These are phyloP conservation scores for Puffinus mauretanicus DNA, from an alignment of 2,113 vertebrate genomes.

Conservation along the genomic window DNA sequence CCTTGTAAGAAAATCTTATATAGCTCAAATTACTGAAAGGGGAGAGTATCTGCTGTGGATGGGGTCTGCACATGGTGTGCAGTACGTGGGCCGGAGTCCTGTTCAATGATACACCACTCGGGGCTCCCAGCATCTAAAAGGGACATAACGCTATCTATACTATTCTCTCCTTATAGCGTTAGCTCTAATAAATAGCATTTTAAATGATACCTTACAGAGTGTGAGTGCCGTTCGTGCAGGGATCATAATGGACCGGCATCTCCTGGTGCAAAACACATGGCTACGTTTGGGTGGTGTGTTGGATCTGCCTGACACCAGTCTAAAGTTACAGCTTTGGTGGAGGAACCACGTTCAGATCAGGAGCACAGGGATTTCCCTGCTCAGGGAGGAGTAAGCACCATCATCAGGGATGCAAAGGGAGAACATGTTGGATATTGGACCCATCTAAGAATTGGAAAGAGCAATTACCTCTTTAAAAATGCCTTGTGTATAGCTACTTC, in stretches of 20 bases:
- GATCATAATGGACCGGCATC: not conserved
- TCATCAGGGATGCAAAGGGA: not conserved
- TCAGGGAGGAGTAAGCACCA: not conserved
- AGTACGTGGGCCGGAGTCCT: not conserved
- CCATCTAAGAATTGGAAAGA: not conserved
- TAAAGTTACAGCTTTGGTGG: not conserved
- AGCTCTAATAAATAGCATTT: not conserved
- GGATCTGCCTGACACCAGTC: no score
- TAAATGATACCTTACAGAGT: not conserved
- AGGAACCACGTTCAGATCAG: not conserved
- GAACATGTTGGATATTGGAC: not conserved
- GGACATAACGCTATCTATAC: not conserved
- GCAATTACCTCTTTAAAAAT: not conserved
- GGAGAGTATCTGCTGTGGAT: not conserved
- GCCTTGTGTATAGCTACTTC: not conserved
- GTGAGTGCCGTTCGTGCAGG: not conserved
- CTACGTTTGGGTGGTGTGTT: not conserved
- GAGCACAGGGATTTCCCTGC: not conserved
- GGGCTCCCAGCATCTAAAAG: not conserved
- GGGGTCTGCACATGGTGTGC: not conserved
- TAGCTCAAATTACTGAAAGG: not conserved
- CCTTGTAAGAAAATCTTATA: not conserved
- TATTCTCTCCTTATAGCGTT: not conserved
- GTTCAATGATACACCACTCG: fast-evolving
- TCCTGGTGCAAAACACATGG: not conserved